Conservation (phyloP, 2,797 vertebrate species). For the Glyptemys insculpta region DNA sequence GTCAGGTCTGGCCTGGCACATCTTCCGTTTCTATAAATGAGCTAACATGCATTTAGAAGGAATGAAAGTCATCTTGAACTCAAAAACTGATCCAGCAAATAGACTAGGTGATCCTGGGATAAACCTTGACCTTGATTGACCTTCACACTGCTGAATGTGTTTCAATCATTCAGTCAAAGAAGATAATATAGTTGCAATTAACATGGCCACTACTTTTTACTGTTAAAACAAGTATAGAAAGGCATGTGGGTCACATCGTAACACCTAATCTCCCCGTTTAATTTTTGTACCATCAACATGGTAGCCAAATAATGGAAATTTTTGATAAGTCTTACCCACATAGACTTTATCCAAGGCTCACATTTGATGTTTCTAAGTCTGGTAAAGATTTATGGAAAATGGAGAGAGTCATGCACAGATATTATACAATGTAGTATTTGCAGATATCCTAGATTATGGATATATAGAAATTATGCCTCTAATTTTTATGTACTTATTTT, state of each 20-base stretch:
- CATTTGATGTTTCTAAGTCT: neutral
- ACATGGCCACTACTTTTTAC: neutral
- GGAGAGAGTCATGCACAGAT: neutral
- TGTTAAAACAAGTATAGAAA: neutral
- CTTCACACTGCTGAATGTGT: slow-evolving; percentile 20
- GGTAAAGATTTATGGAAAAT: neutral
- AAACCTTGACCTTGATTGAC: slow-evolving; percentile 19
- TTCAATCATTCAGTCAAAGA: slow-evolving; percentile 14
- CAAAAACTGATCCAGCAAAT: slow-evolving; percentile 51
- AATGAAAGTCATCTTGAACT: slow-evolving; percentile 45
- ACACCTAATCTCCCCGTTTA: neutral
- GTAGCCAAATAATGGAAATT: slow-evolving; percentile 7
- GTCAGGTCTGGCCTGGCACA: accelerated
- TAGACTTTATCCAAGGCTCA: neutral
- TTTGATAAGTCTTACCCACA: neutral
- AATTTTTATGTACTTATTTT: neutral
- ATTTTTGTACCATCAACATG: neutral
- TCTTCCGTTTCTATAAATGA: slow-evolving; percentile 58
- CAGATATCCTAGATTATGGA: neutral
- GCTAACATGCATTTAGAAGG: slow-evolving; percentile 42
- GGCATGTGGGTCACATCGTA: neutral
- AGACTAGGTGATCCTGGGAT: slow-evolving; percentile 1
- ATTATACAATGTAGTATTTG: neutral
- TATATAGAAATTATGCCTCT: neutral
- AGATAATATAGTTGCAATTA: slow-evolving; percentile 6